A percentile compares a stretch with the other conserved stretches of the same genome.
These are phyloP conservation scores for Stylophora pistillata DNA, from an alignment of 64 coral and sea anemone genomes.

Conservation along the genomic window DNA sequence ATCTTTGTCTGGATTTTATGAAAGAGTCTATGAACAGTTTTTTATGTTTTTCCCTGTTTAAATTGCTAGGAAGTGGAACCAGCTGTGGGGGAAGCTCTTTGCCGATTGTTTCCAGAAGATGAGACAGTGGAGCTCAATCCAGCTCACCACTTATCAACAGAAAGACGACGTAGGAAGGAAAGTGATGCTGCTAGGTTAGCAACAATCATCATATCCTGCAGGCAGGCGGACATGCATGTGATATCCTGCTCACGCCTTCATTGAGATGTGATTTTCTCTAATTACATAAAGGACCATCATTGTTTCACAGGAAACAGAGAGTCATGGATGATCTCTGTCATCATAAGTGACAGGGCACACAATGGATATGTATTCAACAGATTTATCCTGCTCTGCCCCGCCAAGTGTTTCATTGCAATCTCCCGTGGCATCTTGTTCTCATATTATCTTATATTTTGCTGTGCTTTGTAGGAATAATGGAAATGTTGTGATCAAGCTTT, in stretches of 20 bases:
- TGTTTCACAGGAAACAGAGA: slow-evolving; percentile 11
- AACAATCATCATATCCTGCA: slow-evolving; percentile 57
- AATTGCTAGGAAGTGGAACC: slow-evolving; percentile 89
- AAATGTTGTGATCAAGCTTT: slow-evolving; percentile 31
- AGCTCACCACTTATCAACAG: slow-evolving; percentile 46
- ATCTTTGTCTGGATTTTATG: too few species aligned
- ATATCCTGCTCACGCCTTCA: neutral
- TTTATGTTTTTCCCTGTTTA: slow-evolving; percentile 3
- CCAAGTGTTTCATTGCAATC: neutral
- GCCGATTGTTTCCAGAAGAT: slow-evolving; percentile 93
- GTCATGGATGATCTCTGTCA: neutral
- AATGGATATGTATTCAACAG: neutral
- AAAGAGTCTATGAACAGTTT: neutral
- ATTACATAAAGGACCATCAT: slow-evolving; percentile 5
- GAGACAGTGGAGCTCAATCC: slow-evolving; percentile 65
- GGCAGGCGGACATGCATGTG: slow-evolving; percentile 33
- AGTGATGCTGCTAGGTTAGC: slow-evolving; percentile 90
- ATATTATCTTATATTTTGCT: slow-evolving; percentile 44
- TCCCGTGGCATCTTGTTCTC: slow-evolving; percentile 23
- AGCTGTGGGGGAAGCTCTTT: slow-evolving; percentile 81
- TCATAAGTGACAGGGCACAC: neutral
- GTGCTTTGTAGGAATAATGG: slow-evolving; percentile 37
- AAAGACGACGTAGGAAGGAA: slow-evolving; percentile 78
- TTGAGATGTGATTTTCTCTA: neutral
- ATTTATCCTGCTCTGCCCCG: neutral